Evolutionary conservation across 2,888 invertebrate species (phyloP), one percentile per base, ranked within the genome.

Genomic region (Acanthacorydalis orientalis): DNA sequence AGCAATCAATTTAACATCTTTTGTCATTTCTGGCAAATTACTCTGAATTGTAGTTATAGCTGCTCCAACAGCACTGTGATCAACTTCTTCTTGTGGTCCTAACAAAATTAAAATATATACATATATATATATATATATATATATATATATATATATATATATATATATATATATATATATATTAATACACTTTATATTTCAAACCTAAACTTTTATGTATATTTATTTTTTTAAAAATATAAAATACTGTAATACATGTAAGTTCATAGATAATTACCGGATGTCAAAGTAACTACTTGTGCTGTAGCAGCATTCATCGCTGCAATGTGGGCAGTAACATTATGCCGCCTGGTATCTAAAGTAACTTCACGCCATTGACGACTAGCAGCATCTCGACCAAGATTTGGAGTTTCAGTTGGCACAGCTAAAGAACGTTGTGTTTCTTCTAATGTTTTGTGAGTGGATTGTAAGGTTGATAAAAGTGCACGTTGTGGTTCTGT

Each of bases 301-400:
- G 98, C 98, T 0, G 97, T 98, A 48, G 97, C 97, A 1, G 97
- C 97, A 68, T 91, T 97, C 95, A 98, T 97, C 49, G 96, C 96
- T 6, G 96, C 96, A 57, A 98, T 85, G 66, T 97, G 92, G 46
- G 92, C 92, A 53, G 90, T 90, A 48, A 98, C 91, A 55, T 87
- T 91, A 69, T 97, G 96, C 65, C 91, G 90, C 65, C 89, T 89
- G 48, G 92, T 87, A 66, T 95, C 96, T 65, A 95, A 72, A 1
- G 88, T 88, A 52, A 88, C 86, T 61, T 92, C 90, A 65, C 89
- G 88, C 93, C 96, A 95, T 69, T 89, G 86, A 56, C 86, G 74
- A 0, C 92, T 87, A 1, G 86, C 83, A 37, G 86, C 77, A 67
- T 91, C 91, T 31, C 74, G 80, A 16, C 90, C 90, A 49, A 91